Conservation (phyloP, 2,113 vertebrate species). For the Pluvianellus socialis region DNA sequence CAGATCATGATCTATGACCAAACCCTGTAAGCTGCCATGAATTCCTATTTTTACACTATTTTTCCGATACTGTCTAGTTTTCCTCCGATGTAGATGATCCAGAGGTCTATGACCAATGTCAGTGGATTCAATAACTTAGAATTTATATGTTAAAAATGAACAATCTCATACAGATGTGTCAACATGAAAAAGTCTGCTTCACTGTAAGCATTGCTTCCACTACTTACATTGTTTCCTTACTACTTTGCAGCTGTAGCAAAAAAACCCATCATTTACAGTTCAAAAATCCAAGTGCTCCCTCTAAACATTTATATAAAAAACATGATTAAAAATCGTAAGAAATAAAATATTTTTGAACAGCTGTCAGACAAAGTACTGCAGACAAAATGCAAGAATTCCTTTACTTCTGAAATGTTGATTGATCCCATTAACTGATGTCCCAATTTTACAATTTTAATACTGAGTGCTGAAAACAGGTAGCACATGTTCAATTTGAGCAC, state of each 20-base stretch:
- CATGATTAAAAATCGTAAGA: neutral
- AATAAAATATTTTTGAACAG: neutral
- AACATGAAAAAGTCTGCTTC: neutral
- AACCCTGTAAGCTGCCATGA: neutral
- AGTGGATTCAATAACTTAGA: neutral
- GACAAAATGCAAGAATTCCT: neutral
- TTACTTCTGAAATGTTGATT: neutral
- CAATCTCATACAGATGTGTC: neutral
- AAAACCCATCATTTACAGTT: neutral
- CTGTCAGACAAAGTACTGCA: neutral
- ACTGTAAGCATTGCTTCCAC: neutral
- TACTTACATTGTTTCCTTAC: neutral
- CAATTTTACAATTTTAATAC: neutral
- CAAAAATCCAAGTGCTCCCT: neutral
- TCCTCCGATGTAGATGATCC: neutral
- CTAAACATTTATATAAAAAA: neutral
- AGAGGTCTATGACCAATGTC: neutral
- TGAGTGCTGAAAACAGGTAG: neutral
- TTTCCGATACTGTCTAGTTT: neutral
- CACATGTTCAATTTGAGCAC: neutral
- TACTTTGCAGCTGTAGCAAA: neutral
- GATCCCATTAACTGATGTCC: neutral
- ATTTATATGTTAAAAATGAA: neutral
- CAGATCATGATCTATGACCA: neutral
- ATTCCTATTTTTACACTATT: neutral